A percentile compares a stretch with the other conserved stretches of the same genome.
phyloP scores from a whole-genome alignment of 64 coral and sea anemone species.

The Catalaphyllia jardinei region DNA sequence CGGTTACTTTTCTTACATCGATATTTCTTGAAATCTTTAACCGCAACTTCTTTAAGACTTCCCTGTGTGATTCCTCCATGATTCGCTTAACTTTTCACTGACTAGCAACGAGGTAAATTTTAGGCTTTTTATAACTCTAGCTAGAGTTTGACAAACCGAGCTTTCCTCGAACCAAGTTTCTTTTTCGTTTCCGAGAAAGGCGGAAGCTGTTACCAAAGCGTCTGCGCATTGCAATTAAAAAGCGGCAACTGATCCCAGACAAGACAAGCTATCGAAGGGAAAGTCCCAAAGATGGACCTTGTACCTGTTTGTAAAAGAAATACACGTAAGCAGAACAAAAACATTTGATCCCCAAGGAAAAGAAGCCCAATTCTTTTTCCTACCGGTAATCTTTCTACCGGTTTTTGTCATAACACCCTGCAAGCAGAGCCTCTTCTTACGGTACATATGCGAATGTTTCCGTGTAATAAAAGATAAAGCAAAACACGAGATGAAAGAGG shows the following conservation, averaged over 20 bases:
- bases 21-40: background rate
- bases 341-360: background rate
- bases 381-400: too few relatives aligned
- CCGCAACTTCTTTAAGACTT: background rate
- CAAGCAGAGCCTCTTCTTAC: too few relatives aligned
- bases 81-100: background rate
- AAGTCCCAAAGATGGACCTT: background rate
- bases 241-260: background rate
- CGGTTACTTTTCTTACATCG: slow-evolving; percentile 57
- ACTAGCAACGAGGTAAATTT: background rate
- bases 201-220: background rate
- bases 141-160: background rate
- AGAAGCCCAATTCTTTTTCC: background rate
- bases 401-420: too few relatives aligned
- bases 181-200: background rate
- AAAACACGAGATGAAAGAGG: too few relatives aligned
- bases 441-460: too few relatives aligned
- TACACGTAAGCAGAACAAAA: background rate
- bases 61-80: slow-evolving; percentile 6
- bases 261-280: background rate
- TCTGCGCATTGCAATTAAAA: background rate
- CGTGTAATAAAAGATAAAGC: too few relatives aligned
- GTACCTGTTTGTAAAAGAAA: too few relatives aligned
- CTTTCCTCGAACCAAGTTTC: too few relatives aligned
- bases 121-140: background rate